phyloP scores from a whole-genome alignment of 1,140 invertebrate genomes.

The Macrocentrus cingulum region DNA sequence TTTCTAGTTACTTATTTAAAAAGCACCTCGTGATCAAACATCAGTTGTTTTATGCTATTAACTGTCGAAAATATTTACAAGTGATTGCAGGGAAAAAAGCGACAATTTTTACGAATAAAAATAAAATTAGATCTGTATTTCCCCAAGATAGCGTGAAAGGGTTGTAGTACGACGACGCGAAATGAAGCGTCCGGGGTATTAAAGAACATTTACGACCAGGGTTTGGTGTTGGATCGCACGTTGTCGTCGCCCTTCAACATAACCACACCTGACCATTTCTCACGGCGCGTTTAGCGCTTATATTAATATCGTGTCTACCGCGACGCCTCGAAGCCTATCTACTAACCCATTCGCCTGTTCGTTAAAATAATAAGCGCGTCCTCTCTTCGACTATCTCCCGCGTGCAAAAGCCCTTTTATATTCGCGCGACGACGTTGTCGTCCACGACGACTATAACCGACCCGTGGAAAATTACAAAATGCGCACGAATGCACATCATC shows the following conservation, averaged over 20 bases:
- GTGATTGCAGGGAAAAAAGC: no score
- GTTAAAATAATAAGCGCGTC: slow-evolving; percentile 43
- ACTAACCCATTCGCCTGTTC: slow-evolving; percentile 18
- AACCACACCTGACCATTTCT: slow-evolving; percentile 42
- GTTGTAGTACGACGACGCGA: slow-evolving; percentile 1
- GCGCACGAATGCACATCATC: slow-evolving; percentile 8
- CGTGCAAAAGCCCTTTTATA: slow-evolving; percentile 3
- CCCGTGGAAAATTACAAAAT: slow-evolving; percentile 23
- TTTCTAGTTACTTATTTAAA: no score
- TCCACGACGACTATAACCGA: neutral
- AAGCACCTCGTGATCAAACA: no score
- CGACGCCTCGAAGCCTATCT: slow-evolving; percentile 18
- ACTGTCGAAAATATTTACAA: no score
- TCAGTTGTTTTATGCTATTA: no score
- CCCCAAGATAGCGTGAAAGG: slow-evolving; percentile 7
- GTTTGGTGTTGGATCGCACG: slow-evolving; percentile 11
- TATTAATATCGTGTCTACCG: slow-evolving; percentile 38
- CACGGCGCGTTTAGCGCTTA: slow-evolving; percentile 36
- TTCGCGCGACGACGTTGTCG: neutral
- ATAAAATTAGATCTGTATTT: slow-evolving; percentile 3
- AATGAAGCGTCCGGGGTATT: slow-evolving; percentile 3
- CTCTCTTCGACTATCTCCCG: slow-evolving; percentile 26
- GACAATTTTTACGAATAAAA: no score
- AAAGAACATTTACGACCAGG: slow-evolving; percentile 7
- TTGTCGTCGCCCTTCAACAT: neutral